A percentile compares a stretch with the other conserved stretches of the same genome.
Evolutionary conservation across 2,888 invertebrate species (phyloP).

Genomic region (Netelia inedita): DNA sequence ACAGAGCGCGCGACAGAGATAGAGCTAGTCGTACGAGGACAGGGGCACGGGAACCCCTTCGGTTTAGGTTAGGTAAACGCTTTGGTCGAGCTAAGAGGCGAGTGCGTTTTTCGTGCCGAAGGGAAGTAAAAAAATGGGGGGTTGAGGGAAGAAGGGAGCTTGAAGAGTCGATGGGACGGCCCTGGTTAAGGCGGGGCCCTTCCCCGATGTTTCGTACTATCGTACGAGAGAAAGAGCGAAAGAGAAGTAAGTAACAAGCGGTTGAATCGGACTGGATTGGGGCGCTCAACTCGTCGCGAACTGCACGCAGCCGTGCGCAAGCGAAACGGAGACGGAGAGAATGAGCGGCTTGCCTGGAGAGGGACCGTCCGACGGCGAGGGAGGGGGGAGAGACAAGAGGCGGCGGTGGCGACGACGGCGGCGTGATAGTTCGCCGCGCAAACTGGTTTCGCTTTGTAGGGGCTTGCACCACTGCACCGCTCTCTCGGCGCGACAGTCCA

Average conservation of each 20-base stretch:
- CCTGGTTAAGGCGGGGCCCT: slow-evolving; percentile 72
- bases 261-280: slow-evolving; percentile 72
- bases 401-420: slow-evolving; percentile 27
- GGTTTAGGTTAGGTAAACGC: slow-evolving; percentile 16
- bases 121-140: background rate
- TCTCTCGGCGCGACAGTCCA: slow-evolving; percentile 84
- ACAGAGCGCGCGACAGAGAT: background rate
- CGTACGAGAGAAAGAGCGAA: slow-evolving; percentile 54
- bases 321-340: slow-evolving; percentile 40
- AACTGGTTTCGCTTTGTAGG: slow-evolving; percentile 84
- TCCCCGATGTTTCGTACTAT: slow-evolving; percentile 41
- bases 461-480: slow-evolving; percentile 84
- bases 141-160: slow-evolving; percentile 39
- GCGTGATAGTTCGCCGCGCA: slow-evolving; percentile 73
- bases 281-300: slow-evolving; percentile 75
- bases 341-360: slow-evolving; percentile 17
- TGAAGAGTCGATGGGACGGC: slow-evolving; percentile 63
- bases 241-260: slow-evolving; percentile 35
- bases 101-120: slow-evolving; percentile 21
- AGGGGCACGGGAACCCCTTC: slow-evolving; percentile 23
- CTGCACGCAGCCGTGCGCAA: slow-evolving; percentile 16
- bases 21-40: background rate
- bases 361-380: slow-evolving; percentile 2
- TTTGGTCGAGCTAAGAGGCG: slow-evolving; percentile 32
- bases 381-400: slow-evolving; percentile 76